phyloP scores from a whole-genome alignment of 2,888 invertebrate genomes.

The Neoaliturus tenellus region DNA sequence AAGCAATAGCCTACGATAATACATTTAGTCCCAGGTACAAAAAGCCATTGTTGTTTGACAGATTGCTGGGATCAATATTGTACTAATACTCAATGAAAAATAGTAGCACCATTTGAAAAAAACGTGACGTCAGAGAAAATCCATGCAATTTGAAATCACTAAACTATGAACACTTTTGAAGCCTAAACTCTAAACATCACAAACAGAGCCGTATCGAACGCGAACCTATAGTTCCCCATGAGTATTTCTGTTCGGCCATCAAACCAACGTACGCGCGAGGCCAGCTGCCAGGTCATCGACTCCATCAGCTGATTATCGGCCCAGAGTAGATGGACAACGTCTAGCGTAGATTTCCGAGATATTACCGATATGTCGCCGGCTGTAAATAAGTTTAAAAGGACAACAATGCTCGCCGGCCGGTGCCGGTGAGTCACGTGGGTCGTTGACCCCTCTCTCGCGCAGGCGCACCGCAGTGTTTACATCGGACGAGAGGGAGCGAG shows the following conservation, averaged over 20 bases:
- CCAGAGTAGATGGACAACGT: neutral
- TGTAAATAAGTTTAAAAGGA: slow-evolving; percentile 29
- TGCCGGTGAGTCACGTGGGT: slow-evolving; percentile 18
- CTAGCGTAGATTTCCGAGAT: slow-evolving; percentile 2
- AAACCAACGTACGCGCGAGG: neutral
- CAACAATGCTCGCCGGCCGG: slow-evolving; percentile 35
- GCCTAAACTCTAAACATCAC: no score
- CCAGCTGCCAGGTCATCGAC: neutral
- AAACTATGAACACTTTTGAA: no score
- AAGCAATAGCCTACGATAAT: no score
- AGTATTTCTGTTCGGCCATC: neutral
- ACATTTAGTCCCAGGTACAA: no score
- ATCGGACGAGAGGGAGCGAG: slow-evolving; percentile 38
- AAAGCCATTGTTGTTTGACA: no score
- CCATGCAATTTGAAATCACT: no score
- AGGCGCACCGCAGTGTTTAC: slow-evolving; percentile 36
- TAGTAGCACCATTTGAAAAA: no score
- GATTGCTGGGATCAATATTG: no score
- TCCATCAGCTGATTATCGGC: neutral
- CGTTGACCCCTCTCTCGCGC: neutral
- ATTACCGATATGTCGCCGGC: neutral
- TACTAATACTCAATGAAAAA: no score
- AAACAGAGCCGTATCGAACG: neutral
- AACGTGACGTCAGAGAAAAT: no score
- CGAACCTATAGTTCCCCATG: neutral